Base-by-base conservation (phyloP, 2,797 vertebrate species). In the Cichlasoma orientale region DNA sequence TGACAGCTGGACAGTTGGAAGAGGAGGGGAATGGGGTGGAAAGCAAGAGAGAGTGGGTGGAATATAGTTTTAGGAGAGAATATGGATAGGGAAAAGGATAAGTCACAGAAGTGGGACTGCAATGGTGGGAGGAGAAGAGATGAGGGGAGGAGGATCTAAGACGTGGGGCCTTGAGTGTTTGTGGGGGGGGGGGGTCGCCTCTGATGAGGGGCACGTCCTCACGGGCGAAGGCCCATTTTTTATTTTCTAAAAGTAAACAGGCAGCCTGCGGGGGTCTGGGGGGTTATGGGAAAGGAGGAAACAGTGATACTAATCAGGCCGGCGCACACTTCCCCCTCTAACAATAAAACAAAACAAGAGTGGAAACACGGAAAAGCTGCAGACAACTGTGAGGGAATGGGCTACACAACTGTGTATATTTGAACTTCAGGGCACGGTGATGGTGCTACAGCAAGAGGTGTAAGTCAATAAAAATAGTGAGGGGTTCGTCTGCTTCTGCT, bases 251-350 rank as follows among this genome's bases (percentile, higher is more conserved):
- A 97, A 98, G 97, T 98, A 99, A 99, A 99, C 98, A 99, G 95
- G 97, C 93, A 93, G 96, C 96, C 96, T 95, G 95, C 93, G 96
- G 96, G 97, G 98, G 97, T 98, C 97, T 96, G 95, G 92, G 96
- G 97, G 98, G 98, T 99, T 99, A 98, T 99, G 98, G 98, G 98
- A 99, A 99, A 98, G 96, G 95, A 99, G 98, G 98, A 99, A 99
- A 95, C 97, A 95, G 96, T 95, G 96, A 96, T 97, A 96, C 97
- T 99, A 99, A 99, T 99, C 98, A 97, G 97, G 93, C 94, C 93
- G 82, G 93, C 88, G 91, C 98, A 99, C 97, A 99, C 97, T 99
- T 99, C 98, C 98, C 95, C 97, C 97, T 97, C 92, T 90, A 91
- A 94, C 94, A 95, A 94, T 95, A 95, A 94, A 95, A 93, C 94